These are phyloP conservation scores for Gulo gulo DNA, from an alignment of 2,113 vertebrate genomes.

Conservation along the genomic window DNA sequence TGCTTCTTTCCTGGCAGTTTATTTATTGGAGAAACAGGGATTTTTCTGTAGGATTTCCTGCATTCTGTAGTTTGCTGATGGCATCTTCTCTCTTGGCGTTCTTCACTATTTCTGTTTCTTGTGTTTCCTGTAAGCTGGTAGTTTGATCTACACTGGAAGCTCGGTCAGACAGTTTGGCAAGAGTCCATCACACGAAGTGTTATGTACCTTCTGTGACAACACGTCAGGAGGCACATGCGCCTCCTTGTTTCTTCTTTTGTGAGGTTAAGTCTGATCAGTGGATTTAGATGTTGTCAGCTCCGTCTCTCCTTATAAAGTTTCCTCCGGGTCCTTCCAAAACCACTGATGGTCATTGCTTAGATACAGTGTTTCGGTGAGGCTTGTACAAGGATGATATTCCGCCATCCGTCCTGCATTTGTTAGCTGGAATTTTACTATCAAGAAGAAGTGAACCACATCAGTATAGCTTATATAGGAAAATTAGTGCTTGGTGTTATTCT, in stretches of 20 bases:
- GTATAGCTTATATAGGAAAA: not conserved
- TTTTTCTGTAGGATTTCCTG: not conserved
- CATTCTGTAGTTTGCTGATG: not conserved
- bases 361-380: not conserved
- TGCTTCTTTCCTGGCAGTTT: not conserved
- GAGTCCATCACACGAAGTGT: not conserved
- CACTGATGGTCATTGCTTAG: not conserved
- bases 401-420: not conserved
- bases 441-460: not conserved
- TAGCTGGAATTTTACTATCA: slow-evolving; percentile 21
- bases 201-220: not conserved
- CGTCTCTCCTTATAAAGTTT: not conserved
- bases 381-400: not conserved
- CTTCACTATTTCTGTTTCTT: not conserved
- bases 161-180: not conserved
- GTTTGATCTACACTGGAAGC: not conserved
- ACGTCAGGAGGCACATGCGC: not conserved
- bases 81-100: not conserved
- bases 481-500: not conserved
- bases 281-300: not conserved
- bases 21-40: not conserved
- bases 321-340: not conserved
- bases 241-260: not conserved
- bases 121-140: not conserved
- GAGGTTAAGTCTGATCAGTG: not conserved